Base-by-base conservation (phyloP, 2,113 vertebrate species). In the Tricholaema leucomelas region DNA sequence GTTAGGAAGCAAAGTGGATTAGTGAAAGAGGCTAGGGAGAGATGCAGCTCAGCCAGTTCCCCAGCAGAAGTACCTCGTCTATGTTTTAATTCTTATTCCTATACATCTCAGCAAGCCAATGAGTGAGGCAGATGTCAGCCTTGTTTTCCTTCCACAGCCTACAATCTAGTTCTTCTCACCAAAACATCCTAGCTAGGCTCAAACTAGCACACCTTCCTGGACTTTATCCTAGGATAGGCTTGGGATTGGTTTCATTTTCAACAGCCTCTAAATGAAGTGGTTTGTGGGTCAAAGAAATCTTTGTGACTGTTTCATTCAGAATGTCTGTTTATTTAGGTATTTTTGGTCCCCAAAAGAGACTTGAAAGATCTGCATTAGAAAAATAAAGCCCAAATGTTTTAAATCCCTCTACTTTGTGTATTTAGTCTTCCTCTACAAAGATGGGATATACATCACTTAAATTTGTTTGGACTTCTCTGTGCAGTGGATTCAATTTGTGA, bases 221-320 rank as follows among this genome's bases (percentile, higher is more conserved):
- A 42, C 18, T 69, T 61, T 33, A 18, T 78, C 18, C 12, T 76
- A 55, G 23, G 94, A 35, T 67, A 92, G 81, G 6, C 11, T 44
- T 55, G 28, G 23, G 6, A 8, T 85, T 81, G 54, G 18, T n/a
- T 88, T 84, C 76, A 24, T 6, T 85, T 90, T 87, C 50, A 81
- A 2, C 35, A 54, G 54, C 35, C 52, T 87, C 10, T 76, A 82
- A 79, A 72, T 61, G 27, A 79, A 79, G 74, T 87, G 25, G 33
- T 84, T 95, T 93, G 74, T 82, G 75, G 33, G 6, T 46, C 84
- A 44, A 56, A 70, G 46, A 89, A 79, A 58, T 93, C 40, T 54
- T 78, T 88, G 35, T 24, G 38, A 15, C 42, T 76, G 33, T 84
- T 60, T 38, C 76, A 84, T 87, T 95, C 33, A 56, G 8, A 76